These are phyloP conservation scores for Catostomus latipinnis DNA, from an alignment of 2,797 vertebrate genomes.

Conservation along the genomic window DNA sequence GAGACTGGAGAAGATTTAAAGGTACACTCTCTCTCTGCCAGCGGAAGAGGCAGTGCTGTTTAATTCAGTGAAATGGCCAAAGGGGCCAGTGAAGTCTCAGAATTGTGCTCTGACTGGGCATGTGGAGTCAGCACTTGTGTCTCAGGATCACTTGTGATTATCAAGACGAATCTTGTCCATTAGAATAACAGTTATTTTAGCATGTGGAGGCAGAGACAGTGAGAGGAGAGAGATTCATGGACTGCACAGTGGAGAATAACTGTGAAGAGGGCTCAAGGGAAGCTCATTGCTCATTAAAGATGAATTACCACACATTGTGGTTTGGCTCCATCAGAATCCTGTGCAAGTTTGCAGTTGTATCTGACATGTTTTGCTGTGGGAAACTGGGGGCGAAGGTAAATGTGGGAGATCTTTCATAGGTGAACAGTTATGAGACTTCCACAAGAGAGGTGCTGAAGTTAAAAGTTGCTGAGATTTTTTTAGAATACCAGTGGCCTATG, in stretches of 20 bases:
- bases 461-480: not conserved
- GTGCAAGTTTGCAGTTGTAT: not conserved
- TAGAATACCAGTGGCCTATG: not conserved
- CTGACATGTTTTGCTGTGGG: not conserved
- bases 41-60: not conserved
- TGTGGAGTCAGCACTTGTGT: conserved; percentile 11
- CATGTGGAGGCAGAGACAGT: not conserved
- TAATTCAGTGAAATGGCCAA: conserved; percentile 4
- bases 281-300: not conserved
- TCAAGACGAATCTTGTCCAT: conserved; percentile 10
- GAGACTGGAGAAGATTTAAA: not conserved
- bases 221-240: conserved; percentile 6
- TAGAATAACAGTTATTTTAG: not conserved
- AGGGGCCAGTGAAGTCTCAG: not conserved
- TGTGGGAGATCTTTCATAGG: not conserved
- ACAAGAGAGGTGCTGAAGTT: not conserved
- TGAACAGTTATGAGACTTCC: conserved; percentile 4
- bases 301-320: not conserved
- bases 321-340: not conserved
- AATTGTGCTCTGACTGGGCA: not conserved
- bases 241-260: not conserved
- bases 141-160: not conserved
- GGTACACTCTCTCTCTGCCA: not conserved
- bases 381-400: not conserved
- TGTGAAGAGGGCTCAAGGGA: not conserved